Evolutionary conservation across 2,888 invertebrate species (phyloP).

Genomic region (Eupithecia insigniata): DNA sequence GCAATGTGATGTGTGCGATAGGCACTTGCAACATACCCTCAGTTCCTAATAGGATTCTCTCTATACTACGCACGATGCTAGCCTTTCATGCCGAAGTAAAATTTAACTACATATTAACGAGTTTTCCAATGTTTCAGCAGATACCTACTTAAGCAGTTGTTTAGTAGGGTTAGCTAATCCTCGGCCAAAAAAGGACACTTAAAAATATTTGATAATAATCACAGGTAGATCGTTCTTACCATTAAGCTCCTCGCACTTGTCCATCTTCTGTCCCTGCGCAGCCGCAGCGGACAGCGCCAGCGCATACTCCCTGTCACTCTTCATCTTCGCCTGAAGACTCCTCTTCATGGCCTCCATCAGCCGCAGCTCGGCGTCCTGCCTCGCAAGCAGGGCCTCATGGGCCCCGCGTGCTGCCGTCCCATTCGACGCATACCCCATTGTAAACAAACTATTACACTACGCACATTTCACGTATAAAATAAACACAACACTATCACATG

Average conservation of each 20-base stretch:
- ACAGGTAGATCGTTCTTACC: constrained; percentile 66
- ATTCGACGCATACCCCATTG: constrained; percentile 94
- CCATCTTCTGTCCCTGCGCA: constrained; percentile 92
- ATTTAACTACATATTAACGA: background rate
- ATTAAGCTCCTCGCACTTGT: constrained; percentile 89
- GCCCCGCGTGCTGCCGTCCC: constrained; percentile 92
- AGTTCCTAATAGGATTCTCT: background rate
- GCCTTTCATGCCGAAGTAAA: background rate
- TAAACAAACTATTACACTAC: constrained; percentile 65
- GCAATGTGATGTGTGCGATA: background rate
- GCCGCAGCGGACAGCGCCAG: constrained; percentile 91
- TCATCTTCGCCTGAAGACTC: constrained; percentile 93
- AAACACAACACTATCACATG: constrained; percentile 80
- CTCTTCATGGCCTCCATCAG: constrained; percentile 96
- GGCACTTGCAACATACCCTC: background rate
- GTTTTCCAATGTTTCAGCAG: background rate
- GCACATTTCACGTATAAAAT: constrained; percentile 66
- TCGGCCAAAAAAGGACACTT: background rate
- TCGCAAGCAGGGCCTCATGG: constrained; percentile 94
- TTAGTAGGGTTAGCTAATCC: background rate
- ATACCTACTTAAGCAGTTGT: background rate
- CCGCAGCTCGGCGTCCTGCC: constrained; percentile 96
- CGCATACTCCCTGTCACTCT: constrained; percentile 96
- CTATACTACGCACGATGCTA: background rate
- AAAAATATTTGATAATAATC: background rate